Evolutionary conservation across 2,113 vertebrate species (phyloP).

Genomic region (Falcunculus frontatus): DNA sequence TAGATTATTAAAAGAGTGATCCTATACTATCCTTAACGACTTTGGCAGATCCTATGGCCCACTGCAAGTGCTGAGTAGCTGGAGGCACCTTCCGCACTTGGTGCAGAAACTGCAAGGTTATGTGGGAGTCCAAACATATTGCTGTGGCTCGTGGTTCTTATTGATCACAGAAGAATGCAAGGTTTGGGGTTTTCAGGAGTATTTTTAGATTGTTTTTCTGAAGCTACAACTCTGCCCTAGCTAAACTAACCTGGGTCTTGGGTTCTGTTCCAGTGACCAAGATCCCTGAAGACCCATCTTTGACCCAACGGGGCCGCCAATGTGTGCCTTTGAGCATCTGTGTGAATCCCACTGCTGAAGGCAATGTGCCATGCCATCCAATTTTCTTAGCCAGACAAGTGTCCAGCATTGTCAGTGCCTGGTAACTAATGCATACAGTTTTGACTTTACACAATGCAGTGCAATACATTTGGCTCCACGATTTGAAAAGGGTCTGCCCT

Average conservation of each 20-base stretch:
- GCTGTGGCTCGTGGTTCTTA: accelerated
- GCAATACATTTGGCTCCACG: slow-evolving; percentile 21
- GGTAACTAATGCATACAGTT: not conserved
- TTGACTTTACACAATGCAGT: slow-evolving; percentile 28
- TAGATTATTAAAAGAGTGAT: not conserved
- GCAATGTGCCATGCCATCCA: not conserved
- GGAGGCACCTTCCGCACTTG: not conserved
- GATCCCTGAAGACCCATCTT: not conserved
- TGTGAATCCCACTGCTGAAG: not conserved
- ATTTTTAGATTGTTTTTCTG: not conserved
- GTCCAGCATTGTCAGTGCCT: not conserved
- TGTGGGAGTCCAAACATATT: not conserved
- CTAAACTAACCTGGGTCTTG: not conserved
- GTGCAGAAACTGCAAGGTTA: not conserved
- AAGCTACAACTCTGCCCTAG: not conserved
- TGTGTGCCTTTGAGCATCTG: not conserved
- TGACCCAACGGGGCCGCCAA: not conserved
- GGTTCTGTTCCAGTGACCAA: not conserved
- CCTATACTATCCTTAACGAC: not conserved
- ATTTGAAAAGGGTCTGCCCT: slow-evolving; percentile 53
- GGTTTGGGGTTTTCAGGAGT: not conserved
- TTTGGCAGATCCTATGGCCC: not conserved
- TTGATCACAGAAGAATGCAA: not conserved
- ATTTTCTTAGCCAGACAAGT: not conserved
- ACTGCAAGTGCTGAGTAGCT: not conserved